Evolutionary conservation across 2,797 vertebrate genomes (phyloP).

Genomic region (Bovichtus variegatus): DNA sequence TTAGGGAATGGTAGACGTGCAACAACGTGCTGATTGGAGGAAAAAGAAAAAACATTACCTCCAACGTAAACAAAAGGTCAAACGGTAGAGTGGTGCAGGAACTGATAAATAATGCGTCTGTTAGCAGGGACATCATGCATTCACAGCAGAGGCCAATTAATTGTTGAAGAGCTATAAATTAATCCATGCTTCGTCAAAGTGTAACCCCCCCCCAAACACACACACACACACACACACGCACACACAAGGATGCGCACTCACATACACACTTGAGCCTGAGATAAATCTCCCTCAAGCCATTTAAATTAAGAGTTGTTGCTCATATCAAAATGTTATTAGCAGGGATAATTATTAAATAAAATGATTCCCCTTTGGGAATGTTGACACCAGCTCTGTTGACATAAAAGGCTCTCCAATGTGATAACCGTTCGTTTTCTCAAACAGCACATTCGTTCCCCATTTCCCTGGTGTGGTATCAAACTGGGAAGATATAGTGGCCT

Average conservation of each 20-base stretch:
- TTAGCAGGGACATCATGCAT: conserved; percentile 46
- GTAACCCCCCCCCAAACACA: conserved; percentile 8
- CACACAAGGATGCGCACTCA: conserved; percentile 13
- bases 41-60: conserved; percentile 13
- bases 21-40: conserved; percentile 22
- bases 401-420: conserved; percentile 36
- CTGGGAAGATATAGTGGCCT: conserved; percentile 1
- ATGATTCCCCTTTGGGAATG: conserved; percentile 44
- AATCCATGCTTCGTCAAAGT: conserved; percentile 28
- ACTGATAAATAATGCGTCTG: conserved; percentile 51
- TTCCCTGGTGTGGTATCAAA: conserved; percentile 29
- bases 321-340: conserved; percentile 62
- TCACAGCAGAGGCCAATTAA: conserved; percentile 65
- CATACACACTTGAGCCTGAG: conserved; percentile 17
- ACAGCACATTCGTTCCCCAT: conserved; percentile 14
- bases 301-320: conserved; percentile 61
- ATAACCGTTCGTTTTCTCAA: conserved; percentile 33
- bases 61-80: conserved; percentile 54
- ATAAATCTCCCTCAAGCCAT: conserved; percentile 53
- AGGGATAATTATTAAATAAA: conserved; percentile 57
- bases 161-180: conserved; percentile 51
- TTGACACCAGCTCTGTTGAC: conserved; percentile 61
- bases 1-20: conserved; percentile 27
- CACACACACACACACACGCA: conserved; percentile 10
- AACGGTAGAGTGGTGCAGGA: conserved; percentile 32